Conservation (phyloP, 2,888 invertebrate species). For the Nomada fucata region DNA sequence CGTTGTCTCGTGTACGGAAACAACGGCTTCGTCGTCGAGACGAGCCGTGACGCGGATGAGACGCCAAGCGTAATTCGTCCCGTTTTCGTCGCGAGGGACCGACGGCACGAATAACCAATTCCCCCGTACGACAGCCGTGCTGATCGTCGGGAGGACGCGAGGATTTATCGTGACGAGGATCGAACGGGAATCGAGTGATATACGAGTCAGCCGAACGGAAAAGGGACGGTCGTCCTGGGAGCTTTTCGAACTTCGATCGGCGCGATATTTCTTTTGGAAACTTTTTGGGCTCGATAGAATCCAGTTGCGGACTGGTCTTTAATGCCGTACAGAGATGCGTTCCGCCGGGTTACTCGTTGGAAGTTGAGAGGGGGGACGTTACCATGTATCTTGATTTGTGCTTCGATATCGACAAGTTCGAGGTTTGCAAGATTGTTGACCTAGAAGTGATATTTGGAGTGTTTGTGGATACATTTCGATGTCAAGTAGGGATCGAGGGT, state of each 20-base stretch:
- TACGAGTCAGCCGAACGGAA: conserved; percentile 40
- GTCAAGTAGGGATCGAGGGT: too few species aligned
- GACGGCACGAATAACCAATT: conserved; percentile 58
- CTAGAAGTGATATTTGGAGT: too few species aligned
- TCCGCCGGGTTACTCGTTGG: not conserved
- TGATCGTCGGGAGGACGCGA: conserved; percentile 58
- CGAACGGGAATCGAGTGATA: conserved; percentile 59
- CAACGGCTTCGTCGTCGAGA: conserved; percentile 36
- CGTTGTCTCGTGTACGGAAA: conserved; percentile 52
- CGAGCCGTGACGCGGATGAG: conserved; percentile 10
- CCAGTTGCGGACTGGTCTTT: not conserved
- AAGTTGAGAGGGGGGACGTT: not conserved
- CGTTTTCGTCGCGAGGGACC: conserved; percentile 21
- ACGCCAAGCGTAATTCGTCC: conserved; percentile 45
- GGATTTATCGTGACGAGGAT: conserved; percentile 61
- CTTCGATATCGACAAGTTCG: too few species aligned
- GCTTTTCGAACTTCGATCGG: conserved; percentile 36
- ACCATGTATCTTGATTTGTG: too few species aligned
- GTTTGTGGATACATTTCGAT: too few species aligned
- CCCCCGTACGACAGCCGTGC: conserved; percentile 56
- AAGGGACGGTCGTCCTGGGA: conserved; percentile 24
- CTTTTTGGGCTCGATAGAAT: conserved; percentile 9
- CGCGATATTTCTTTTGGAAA: conserved; percentile 9
- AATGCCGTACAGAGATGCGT: not conserved
- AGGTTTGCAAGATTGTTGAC: too few species aligned